phyloP scores from a whole-genome alignment of 2,888 invertebrate species.

The Cabera pusaria region DNA sequence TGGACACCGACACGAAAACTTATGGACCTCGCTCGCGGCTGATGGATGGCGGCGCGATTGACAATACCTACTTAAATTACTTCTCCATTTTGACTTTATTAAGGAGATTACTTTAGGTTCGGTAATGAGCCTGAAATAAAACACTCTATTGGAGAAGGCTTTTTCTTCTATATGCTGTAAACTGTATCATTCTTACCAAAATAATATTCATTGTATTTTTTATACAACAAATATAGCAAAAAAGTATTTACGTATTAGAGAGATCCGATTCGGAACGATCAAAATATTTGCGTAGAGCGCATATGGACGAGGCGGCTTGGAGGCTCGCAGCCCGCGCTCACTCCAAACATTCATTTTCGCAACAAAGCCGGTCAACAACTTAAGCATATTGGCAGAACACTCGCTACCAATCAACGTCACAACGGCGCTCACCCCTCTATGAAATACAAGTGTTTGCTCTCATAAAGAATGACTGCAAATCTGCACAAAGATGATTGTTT shows the following conservation, averaged over 20 bases:
- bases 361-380: conserved; percentile 72
- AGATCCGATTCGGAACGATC: too few relatives aligned
- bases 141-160: too few relatives aligned
- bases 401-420: conserved; percentile 76
- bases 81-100: not conserved
- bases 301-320: conserved; percentile 33
- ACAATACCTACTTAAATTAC: conserved; percentile 12
- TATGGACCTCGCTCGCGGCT: conserved; percentile 20
- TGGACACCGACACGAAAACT: conserved; percentile 30
- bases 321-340: conserved; percentile 33
- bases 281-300: conserved; percentile 39
- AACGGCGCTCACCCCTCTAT: conserved; percentile 53
- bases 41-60: conserved; percentile 18
- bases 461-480: conserved; percentile 80
- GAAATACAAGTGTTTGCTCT: conserved; percentile 78
- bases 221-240: too few relatives aligned
- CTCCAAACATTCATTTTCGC: conserved; percentile 71
- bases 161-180: too few relatives aligned
- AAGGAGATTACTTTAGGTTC: too few relatives aligned
- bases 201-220: conserved; percentile 4
- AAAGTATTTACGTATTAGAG: too few relatives aligned
- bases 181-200: too few relatives aligned
- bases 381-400: conserved; percentile 79
- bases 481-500: conserved; percentile 79
- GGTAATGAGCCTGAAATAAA: too few relatives aligned